Conservation (phyloP, 2,797 vertebrate species). For the Accipiter minullus region DNA sequence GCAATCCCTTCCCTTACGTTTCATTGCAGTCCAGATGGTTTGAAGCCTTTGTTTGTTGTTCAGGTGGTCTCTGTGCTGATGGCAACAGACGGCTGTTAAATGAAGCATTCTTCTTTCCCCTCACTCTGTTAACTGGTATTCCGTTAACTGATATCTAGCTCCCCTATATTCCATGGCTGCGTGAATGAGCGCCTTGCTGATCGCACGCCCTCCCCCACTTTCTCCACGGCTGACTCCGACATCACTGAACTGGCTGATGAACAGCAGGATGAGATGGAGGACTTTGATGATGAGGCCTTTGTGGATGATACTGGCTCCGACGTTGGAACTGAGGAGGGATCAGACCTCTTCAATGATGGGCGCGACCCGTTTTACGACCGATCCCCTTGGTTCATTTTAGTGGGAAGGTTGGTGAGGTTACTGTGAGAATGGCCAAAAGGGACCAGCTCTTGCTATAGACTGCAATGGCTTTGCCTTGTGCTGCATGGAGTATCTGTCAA, state of each 20-base stretch:
- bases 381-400: slow-evolving; percentile 99
- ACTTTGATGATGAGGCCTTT: slow-evolving; percentile 96
- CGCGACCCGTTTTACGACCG: slow-evolving; percentile 99
- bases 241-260: slow-evolving; percentile 98
- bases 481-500: neutral
- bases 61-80: slow-evolving; percentile 49
- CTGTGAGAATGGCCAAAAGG: slow-evolving; percentile 73
- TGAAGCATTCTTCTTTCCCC: slow-evolving; percentile 55
- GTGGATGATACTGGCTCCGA: slow-evolving; percentile 98
- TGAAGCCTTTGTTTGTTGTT: slow-evolving; percentile 37
- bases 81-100: slow-evolving; percentile 42
- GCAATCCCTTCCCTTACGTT: neutral
- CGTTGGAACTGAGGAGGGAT: slow-evolving; percentile 95
- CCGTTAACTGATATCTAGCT: slow-evolving; percentile 82
- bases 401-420: slow-evolving; percentile 99
- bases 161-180: slow-evolving; percentile 98
- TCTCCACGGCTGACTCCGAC: slow-evolving; percentile 98
- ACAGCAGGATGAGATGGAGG: slow-evolving; percentile 96
- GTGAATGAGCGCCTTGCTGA: slow-evolving; percentile 97
- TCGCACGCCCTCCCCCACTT: slow-evolving; percentile 97
- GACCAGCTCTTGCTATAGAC: slow-evolving; percentile 75
- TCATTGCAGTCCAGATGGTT: neutral
- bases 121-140: slow-evolving; percentile 68
- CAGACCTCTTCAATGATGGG: slow-evolving; percentile 97
- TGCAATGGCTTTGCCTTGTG: slow-evolving; percentile 40